Percentiles rank a stretch among this genome's conserved stretches.
Conservation (phyloP, 1,140 invertebrate genomes). For the Drosophila oshimai region DNA sequence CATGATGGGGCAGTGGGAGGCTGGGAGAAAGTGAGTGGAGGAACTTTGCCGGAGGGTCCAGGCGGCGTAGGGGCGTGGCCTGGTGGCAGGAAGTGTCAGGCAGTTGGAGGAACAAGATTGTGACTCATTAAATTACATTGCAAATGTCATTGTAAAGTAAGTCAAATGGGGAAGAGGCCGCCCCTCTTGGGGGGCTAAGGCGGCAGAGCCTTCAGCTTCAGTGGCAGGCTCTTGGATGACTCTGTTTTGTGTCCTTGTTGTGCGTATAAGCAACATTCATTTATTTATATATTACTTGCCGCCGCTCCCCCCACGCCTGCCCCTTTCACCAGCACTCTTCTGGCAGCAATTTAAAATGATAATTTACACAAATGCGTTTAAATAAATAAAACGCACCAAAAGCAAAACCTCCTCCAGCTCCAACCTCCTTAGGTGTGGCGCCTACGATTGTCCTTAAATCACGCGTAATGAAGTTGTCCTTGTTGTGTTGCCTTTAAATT, state of each 20-base stretch:
- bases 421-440: constrained; percentile 57
- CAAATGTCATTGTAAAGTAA: constrained; percentile 80
- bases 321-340: background rate
- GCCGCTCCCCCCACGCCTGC: background rate
- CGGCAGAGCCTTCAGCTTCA: constrained; percentile 8
- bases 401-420: background rate
- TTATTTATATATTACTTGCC: constrained; percentile 77
- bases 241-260: constrained; percentile 21
- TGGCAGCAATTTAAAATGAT: constrained; percentile 79
- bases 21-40: constrained; percentile 1
- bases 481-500: constrained; percentile 47
- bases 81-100: constrained; percentile 67
- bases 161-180: constrained; percentile 48
- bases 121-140: constrained; percentile 81
- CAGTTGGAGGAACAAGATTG: constrained; percentile 77
- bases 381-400: constrained; percentile 75
- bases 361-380: constrained; percentile 81
- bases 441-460: constrained; percentile 81
- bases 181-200: constrained; percentile 1
- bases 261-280: constrained; percentile 73
- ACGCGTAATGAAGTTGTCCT: constrained; percentile 82
- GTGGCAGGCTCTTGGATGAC: constrained; percentile 33
- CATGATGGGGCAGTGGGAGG: background rate
- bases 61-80: background rate
- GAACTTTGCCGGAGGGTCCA: background rate